These are phyloP conservation scores for Trichoplusia ni DNA, from an alignment of 1,140 invertebrate genomes.

Conservation along the genomic window DNA sequence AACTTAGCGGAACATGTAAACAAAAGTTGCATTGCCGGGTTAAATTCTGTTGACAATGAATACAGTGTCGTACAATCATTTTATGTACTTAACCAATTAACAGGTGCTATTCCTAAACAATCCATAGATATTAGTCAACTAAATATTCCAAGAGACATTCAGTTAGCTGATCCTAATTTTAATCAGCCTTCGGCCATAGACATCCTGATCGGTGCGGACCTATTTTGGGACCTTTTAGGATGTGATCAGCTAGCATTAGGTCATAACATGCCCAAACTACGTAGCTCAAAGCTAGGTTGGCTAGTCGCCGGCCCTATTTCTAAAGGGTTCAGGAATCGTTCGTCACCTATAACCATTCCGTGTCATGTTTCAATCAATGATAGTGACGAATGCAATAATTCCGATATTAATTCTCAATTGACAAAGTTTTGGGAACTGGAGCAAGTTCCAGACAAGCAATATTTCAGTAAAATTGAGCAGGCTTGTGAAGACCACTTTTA, in stretches of 20 bases:
- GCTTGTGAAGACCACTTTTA: conserved; percentile 41
- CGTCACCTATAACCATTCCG: not conserved
- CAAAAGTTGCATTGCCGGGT: not conserved
- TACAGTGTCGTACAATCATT: not conserved
- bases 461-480: conserved; percentile 18
- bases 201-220: conserved; percentile 33
- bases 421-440: conserved; percentile 45
- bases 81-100: not conserved
- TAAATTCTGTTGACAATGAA: not conserved
- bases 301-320: conserved; percentile 24
- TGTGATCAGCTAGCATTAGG: conserved; percentile 21
- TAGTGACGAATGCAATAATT: not conserved
- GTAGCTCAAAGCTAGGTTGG: conserved; percentile 34
- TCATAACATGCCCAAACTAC: conserved; percentile 12
- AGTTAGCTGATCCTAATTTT: conserved; percentile 38
- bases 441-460: conserved; percentile 27
- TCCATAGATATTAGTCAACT: not conserved
- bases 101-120: not conserved
- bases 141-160: not conserved
- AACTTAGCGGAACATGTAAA: not conserved
- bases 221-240: conserved; percentile 39
- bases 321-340: too few species aligned
- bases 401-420: not conserved
- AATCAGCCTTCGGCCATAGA: conserved; percentile 23
- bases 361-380: not conserved